Conservation (phyloP, 1,140 invertebrate species). For the Archivesica marissinica region DNA sequence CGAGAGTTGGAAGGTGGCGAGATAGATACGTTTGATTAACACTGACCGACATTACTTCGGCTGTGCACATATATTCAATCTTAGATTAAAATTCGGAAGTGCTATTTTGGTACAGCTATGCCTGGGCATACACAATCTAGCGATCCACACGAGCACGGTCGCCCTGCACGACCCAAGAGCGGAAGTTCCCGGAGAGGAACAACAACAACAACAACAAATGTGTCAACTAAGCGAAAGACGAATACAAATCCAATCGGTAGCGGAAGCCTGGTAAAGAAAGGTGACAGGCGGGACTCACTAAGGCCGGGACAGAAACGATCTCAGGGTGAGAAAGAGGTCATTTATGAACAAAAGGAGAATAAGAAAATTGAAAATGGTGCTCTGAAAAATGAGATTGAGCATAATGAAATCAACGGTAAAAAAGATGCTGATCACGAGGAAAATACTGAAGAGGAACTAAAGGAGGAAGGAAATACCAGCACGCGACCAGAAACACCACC, state of each 20-base stretch:
- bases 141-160: constrained; percentile 35
- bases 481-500: constrained; percentile 29
- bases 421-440: background rate
- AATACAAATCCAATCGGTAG: constrained; percentile 19
- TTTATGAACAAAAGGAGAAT: constrained; percentile 9
- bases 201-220: background rate
- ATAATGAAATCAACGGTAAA: background rate
- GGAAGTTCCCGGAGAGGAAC: constrained; percentile 23
- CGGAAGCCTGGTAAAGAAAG: background rate
- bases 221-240: background rate
- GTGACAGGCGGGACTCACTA: background rate
- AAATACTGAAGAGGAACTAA: background rate
- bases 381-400: background rate
- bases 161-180: background rate
- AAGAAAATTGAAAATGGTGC: background rate
- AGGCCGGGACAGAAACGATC: background rate
- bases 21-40: too few relatives aligned
- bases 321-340: background rate
- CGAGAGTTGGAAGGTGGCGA: too few relatives aligned
- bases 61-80: background rate
- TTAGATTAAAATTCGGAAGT: background rate
- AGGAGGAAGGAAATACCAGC: background rate
- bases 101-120: background rate
- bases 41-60: background rate
- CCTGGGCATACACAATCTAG: constrained; percentile 12